These are phyloP conservation scores for Anseranas semipalmata DNA, from an alignment of 2,113 vertebrate species.

Conservation along the genomic window DNA sequence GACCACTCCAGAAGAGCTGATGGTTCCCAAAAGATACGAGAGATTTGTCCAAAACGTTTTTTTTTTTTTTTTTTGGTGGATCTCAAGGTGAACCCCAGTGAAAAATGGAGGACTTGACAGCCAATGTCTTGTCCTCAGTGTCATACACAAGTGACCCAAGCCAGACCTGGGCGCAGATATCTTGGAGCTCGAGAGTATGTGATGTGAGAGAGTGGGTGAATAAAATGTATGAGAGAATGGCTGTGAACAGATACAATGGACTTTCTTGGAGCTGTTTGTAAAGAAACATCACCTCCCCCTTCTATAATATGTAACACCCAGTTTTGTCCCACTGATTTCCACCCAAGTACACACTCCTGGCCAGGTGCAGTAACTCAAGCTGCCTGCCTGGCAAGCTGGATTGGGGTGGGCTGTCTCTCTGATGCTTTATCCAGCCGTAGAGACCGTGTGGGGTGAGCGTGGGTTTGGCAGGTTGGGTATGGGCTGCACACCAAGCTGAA, in stretches of 20 bases:
- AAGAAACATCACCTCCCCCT: background rate
- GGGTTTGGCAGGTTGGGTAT: background rate
- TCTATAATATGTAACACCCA: background rate
- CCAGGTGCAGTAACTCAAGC: background rate
- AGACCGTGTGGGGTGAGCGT: background rate
- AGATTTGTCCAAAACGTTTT: background rate
- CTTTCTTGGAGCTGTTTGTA: background rate
- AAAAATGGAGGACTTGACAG: background rate
- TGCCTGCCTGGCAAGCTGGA: background rate
- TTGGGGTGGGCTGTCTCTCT: background rate
- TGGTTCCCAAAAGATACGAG: fast-evolving
- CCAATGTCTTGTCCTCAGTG: background rate
- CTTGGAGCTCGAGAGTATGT: background rate
- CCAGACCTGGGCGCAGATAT: background rate
- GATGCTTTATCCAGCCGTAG: background rate
- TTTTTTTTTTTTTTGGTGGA: background rate
- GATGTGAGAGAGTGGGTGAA: background rate
- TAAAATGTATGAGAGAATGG: background rate
- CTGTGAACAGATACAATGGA: background rate
- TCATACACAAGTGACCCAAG: background rate
- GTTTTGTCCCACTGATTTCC: background rate
- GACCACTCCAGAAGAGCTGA: background rate
- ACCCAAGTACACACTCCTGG: background rate
- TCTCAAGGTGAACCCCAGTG: background rate
- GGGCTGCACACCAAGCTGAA: background rate